Evolutionary conservation across 64 coral and sea anemone species (phyloP).

Genomic region (Orbicella faveolata): DNA sequence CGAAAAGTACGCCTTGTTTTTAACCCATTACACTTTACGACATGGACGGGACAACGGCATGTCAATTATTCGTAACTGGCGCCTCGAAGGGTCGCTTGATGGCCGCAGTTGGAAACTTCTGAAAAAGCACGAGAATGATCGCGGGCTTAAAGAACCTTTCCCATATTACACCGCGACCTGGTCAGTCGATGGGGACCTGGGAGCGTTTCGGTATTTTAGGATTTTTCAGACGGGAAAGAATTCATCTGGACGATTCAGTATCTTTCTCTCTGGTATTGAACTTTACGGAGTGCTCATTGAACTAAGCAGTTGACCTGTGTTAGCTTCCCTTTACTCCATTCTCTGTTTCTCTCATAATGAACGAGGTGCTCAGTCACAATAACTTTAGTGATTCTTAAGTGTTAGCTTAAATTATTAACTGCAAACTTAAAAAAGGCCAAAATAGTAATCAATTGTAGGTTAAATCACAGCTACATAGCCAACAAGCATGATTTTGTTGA

Average conservation of each 20-base stretch:
- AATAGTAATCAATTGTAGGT: no score
- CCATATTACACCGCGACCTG: slow-evolving; percentile 84
- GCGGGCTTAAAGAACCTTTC: slow-evolving; percentile 56
- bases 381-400: no score
- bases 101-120: slow-evolving; percentile 64
- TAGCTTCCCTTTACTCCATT: no score
- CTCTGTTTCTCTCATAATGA: no score
- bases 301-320: background rate
- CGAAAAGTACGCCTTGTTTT: slow-evolving; percentile 55
- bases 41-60: slow-evolving; percentile 76
- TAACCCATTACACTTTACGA: slow-evolving; percentile 61
- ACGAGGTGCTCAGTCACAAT: no score
- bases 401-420: no score
- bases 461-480: no score
- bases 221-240: slow-evolving; percentile 89
- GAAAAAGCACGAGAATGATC: slow-evolving; percentile 69
- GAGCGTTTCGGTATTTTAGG: slow-evolving; percentile 72
- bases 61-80: slow-evolving; percentile 73
- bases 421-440: no score
- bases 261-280: slow-evolving; percentile 82
- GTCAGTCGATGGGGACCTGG: slow-evolving; percentile 65
- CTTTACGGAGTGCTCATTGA: slow-evolving; percentile 71
- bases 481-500: no score
- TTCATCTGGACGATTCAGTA: slow-evolving; percentile 66
- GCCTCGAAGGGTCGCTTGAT: slow-evolving; percentile 73